These are phyloP conservation scores for Pheosia gnoma DNA, from an alignment of 2,888 invertebrate genomes.

Conservation along the genomic window DNA sequence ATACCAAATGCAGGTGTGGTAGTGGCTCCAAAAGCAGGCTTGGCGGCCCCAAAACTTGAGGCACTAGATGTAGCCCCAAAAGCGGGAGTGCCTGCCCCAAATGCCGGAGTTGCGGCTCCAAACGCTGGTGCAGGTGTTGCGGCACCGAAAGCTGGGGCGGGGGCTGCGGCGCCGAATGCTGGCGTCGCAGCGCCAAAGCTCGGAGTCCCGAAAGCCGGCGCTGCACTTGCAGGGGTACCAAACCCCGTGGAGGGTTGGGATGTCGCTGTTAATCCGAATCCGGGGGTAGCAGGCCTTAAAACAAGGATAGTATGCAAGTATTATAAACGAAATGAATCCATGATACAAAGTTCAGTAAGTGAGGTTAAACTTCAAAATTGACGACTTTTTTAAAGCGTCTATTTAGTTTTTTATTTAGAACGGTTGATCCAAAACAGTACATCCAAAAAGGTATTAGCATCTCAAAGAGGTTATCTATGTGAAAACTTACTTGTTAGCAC, in stretches of 20 bases:
- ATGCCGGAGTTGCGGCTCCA: slow-evolving; percentile 35
- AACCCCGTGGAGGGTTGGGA: slow-evolving; percentile 68
- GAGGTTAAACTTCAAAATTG: slow-evolving; percentile 35
- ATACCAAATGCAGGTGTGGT: slow-evolving; percentile 53
- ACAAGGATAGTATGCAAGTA: slow-evolving; percentile 3
- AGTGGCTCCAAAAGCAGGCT: slow-evolving; percentile 57
- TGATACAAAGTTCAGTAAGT: slow-evolving; percentile 12
- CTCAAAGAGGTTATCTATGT: slow-evolving; percentile 15
- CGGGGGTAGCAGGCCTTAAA: slow-evolving; percentile 66
- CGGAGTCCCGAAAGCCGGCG: slow-evolving; percentile 41
- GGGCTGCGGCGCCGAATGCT: background rate
- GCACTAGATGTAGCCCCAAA: slow-evolving; percentile 46
- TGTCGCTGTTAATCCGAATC: slow-evolving; percentile 61
- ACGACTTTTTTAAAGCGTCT: background rate
- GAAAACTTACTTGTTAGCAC: slow-evolving; percentile 72
- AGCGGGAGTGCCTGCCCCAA: slow-evolving; percentile 45
- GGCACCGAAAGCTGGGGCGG: slow-evolving; percentile 43
- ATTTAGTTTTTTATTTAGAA: background rate
- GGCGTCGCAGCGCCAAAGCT: slow-evolving; percentile 39
- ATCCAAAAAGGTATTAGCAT: background rate
- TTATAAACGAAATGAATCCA: slow-evolving; percentile 1
- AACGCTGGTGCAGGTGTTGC: slow-evolving; percentile 31
- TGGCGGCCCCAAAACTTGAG: slow-evolving; percentile 47
- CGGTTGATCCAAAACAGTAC: too few species aligned
- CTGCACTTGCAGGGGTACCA: slow-evolving; percentile 57